Percentiles rank a stretch among this genome's conserved stretches.
Evolutionary conservation across 2,797 vertebrate species (phyloP).

Genomic region (Karalla daura): DNA sequence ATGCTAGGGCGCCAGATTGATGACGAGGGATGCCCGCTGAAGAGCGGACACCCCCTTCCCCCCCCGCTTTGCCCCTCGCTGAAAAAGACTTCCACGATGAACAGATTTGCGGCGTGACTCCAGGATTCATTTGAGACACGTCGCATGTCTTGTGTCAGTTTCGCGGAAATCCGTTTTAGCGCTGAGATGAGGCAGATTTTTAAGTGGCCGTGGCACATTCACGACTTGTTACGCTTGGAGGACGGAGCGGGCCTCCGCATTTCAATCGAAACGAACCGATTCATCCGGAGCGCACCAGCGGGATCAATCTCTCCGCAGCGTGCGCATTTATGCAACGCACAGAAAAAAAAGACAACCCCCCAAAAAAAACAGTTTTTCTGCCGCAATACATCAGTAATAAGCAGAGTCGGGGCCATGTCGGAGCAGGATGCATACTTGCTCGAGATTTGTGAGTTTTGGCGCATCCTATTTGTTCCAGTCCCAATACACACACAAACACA

Average conservation of each 20-base stretch:
- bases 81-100: slow-evolving; percentile 34
- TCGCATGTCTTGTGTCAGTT: neutral
- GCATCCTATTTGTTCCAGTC: slow-evolving; percentile 65
- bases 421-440: slow-evolving; percentile 41
- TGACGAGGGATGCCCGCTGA: slow-evolving; percentile 42
- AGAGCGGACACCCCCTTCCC: no score
- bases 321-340: slow-evolving; percentile 41
- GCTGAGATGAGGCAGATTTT: slow-evolving; percentile 2
- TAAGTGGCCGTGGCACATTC: neutral
- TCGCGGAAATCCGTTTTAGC: slow-evolving; percentile 14
- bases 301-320: slow-evolving; percentile 28
- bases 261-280: slow-evolving; percentile 36
- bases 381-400: slow-evolving; percentile 52
- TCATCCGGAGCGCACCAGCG: slow-evolving; percentile 19
- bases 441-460: slow-evolving; percentile 56
- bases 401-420: slow-evolving; percentile 42
- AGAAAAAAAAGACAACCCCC: slow-evolving; percentile 15
- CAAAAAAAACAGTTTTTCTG: slow-evolving; percentile 28
- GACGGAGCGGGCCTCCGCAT: slow-evolving; percentile 19
- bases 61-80: slow-evolving; percentile 49
- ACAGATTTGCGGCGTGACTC: slow-evolving; percentile 35
- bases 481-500: slow-evolving; percentile 37
- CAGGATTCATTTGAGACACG: slow-evolving; percentile 29
- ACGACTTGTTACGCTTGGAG: slow-evolving; percentile 9
- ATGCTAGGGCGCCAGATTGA: slow-evolving; percentile 70